Conservation (phyloP, 2,888 invertebrate genomes). For the Pediacus dermestoides region DNA sequence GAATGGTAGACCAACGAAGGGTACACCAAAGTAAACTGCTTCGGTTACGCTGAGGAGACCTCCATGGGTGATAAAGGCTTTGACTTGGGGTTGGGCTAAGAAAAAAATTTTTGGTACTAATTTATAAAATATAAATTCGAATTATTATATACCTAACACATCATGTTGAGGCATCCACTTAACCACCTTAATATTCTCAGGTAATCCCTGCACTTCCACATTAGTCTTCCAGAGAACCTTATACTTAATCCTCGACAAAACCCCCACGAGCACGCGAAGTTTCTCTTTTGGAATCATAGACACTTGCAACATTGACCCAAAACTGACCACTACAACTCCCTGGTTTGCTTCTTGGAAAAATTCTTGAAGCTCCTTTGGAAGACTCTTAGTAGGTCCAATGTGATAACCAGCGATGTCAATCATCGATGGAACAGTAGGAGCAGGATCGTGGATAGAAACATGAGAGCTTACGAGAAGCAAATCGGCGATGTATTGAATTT, state of each 20-base stretch:
- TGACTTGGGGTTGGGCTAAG: conserved; percentile 49
- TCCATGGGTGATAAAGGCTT: conserved; percentile 52
- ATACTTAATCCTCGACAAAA: conserved; percentile 58
- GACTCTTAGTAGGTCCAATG: conserved; percentile 23
- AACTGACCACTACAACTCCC: conserved; percentile 57
- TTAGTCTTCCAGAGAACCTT: conserved; percentile 71
- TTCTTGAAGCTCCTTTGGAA: conserved; percentile 49
- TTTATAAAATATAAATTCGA: conserved; percentile 5
- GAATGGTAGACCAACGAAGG: conserved; percentile 54
- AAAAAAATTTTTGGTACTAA: too few species aligned
- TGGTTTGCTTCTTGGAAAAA: conserved; percentile 52
- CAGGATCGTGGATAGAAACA: conserved; percentile 50
- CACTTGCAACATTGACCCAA: conserved; percentile 59
- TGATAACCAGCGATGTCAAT: conserved; percentile 57
- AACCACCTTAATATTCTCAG: conserved; percentile 56
- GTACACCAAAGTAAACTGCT: conserved; percentile 50
- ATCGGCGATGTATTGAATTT: conserved; percentile 26
- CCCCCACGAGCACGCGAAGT: conserved; percentile 53
- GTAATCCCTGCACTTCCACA: conserved; percentile 54
- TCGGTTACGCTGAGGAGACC: conserved; percentile 52
- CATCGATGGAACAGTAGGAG: conserved; percentile 54
- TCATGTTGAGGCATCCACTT: conserved; percentile 65
- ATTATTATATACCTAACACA: conserved; percentile 32
- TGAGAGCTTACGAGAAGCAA: conserved; percentile 54
- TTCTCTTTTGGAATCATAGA: conserved; percentile 54